These are phyloP conservation scores for Chrysogorgia sp. DNA, from an alignment of 92 coral and sea anemone genomes.

Conservation along the genomic window DNA sequence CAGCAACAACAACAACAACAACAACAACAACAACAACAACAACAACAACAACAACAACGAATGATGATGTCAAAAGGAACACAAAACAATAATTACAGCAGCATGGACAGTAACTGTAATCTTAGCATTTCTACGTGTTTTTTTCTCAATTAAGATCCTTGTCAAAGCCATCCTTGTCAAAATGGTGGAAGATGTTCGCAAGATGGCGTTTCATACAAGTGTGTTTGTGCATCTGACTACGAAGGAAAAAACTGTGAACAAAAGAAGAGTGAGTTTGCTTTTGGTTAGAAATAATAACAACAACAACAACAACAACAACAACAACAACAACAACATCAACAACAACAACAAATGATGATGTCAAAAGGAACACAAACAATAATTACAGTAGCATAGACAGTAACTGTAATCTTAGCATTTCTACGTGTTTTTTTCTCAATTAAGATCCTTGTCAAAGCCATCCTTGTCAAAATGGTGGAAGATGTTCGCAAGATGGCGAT, in stretches of 20 bases:
- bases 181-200: slow-evolving; percentile 20
- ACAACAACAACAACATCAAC: neutral
- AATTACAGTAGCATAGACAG: neutral
- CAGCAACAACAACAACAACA: neutral
- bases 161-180: slow-evolving; percentile 22
- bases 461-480: neutral
- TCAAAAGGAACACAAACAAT: neutral
- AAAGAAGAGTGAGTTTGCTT: slow-evolving; percentile 9
- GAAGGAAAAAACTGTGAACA: slow-evolving; percentile 27
- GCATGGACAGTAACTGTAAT: no score
- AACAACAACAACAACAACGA: no score
- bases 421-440: no score
- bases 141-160: slow-evolving; percentile 7
- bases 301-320: neutral
- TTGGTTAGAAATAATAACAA: neutral
- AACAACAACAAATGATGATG: neutral
- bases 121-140: no score
- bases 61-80: no score
- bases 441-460: neutral
- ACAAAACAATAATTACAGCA: no score
- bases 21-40: neutral
- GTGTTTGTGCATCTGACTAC: slow-evolving; percentile 11
- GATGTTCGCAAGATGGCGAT: neutral
- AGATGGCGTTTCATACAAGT: neutral
- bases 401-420: no score